Evolutionary conservation across 2,888 invertebrate genomes (phyloP).

Genomic region (Parnassius apollo): DNA sequence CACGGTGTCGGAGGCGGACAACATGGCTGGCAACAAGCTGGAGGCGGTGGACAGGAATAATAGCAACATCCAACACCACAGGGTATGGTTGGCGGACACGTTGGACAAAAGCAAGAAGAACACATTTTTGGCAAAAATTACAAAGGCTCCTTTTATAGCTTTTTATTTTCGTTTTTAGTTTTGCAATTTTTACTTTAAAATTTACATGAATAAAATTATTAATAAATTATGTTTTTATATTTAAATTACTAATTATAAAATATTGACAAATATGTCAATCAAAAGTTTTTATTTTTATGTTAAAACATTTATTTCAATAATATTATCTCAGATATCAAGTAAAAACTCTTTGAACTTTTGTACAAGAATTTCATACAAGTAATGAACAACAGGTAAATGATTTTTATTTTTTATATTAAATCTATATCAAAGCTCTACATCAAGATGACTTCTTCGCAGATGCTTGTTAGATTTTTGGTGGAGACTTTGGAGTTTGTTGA

Average conservation of each 20-base stretch:
- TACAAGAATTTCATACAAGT: no score
- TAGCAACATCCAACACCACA: conserved; percentile 59
- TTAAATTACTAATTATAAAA: conserved; percentile 1
- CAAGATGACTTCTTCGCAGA: no score
- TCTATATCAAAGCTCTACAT: no score
- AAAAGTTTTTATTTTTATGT: neutral
- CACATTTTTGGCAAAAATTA: conserved; percentile 44
- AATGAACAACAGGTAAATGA: no score
- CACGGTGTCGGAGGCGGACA: conserved; percentile 65
- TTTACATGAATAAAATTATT: conserved; percentile 12
- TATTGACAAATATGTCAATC: neutral
- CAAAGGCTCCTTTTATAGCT: neutral
- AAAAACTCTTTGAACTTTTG: no score
- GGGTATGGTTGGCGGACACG: conserved; percentile 67
- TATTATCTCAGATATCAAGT: no score
- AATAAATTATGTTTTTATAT: conserved; percentile 14
- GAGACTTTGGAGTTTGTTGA: no score
- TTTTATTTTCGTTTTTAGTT: conserved; percentile 4
- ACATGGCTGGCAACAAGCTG: conserved; percentile 61
- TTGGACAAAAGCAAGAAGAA: conserved; percentile 55
- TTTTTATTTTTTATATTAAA: neutral
- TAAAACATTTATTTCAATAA: no score
- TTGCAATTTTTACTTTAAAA: conserved; percentile 26
- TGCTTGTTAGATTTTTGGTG: no score
- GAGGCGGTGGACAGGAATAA: conserved; percentile 59